Conservation (phyloP, 2,797 vertebrate genomes). For the Poeciliopsis paucimaculata region DNA sequence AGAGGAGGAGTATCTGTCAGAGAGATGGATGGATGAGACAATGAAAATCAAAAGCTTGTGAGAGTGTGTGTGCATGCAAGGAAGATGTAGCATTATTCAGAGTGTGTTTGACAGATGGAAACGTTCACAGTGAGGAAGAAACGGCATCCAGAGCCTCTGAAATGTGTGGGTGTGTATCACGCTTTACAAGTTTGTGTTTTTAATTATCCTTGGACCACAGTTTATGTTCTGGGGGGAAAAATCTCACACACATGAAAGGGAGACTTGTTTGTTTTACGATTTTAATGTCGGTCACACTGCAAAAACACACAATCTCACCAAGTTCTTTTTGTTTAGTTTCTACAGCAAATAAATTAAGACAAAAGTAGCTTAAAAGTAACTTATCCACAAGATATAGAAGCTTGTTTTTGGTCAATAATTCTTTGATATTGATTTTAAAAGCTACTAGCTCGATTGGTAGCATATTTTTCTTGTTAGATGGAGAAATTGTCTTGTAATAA, state of each 20-base stretch:
- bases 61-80: slow-evolving; percentile 21
- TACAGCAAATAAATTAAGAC: too few species aligned
- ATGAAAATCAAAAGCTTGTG: slow-evolving; percentile 61
- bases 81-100: slow-evolving; percentile 35
- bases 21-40: slow-evolving; percentile 65
- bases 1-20: slow-evolving; percentile 60
- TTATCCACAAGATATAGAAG: too few species aligned
- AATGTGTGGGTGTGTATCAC: slow-evolving; percentile 4
- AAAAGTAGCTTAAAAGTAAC: too few species aligned
- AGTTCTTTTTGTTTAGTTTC: too few species aligned
- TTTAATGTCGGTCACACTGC: slow-evolving; percentile 1
- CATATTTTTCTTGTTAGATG: too few species aligned
- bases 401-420: too few species aligned
- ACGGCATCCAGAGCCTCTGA: slow-evolving; percentile 17
- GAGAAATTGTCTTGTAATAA: too few species aligned
- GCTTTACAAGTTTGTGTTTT: slow-evolving; percentile 48
- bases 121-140: slow-evolving; percentile 12
- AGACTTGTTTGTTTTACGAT: neutral
- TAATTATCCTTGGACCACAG: slow-evolving; percentile 58
- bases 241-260: slow-evolving; percentile 11
- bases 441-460: too few species aligned
- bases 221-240: slow-evolving; percentile 35
- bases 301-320: too few species aligned
- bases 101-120: slow-evolving; percentile 48
- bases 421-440: too few species aligned